phyloP scores from a whole-genome alignment of 2,113 vertebrate species.

The Panthera tigris region DNA sequence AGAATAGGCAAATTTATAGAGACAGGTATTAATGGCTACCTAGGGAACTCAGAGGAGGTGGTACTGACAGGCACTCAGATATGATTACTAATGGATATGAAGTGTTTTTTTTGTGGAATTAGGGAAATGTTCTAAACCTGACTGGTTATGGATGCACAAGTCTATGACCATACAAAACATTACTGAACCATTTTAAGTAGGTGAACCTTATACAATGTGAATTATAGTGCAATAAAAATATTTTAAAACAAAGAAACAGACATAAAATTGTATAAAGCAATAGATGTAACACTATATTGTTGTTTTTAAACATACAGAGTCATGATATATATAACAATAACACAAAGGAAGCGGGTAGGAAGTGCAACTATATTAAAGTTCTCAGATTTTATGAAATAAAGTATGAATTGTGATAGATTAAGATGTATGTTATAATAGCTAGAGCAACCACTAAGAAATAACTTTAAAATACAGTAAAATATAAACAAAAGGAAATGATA shows the following conservation, averaged over 20 bases:
- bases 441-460: background rate
- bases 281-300: background rate
- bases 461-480: background rate
- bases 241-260: background rate
- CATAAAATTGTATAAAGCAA: background rate
- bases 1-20: background rate
- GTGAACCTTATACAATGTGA: background rate
- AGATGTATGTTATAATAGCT: background rate
- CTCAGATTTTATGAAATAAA: background rate
- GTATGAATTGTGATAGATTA: background rate
- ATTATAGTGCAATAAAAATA: background rate
- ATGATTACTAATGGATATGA: background rate
- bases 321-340: background rate
- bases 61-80: background rate
- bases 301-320: background rate
- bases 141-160: background rate
- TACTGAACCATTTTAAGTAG: background rate
- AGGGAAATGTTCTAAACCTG: background rate
- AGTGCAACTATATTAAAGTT: background rate
- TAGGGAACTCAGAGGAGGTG: background rate
- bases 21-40: background rate
- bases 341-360: background rate
- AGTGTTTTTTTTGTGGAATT: background rate
- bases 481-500: background rate
- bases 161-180: background rate